Evolutionary conservation across 92 coral and sea anemone species (phyloP).

Genomic region (Epizoanthus ramosus): DNA sequence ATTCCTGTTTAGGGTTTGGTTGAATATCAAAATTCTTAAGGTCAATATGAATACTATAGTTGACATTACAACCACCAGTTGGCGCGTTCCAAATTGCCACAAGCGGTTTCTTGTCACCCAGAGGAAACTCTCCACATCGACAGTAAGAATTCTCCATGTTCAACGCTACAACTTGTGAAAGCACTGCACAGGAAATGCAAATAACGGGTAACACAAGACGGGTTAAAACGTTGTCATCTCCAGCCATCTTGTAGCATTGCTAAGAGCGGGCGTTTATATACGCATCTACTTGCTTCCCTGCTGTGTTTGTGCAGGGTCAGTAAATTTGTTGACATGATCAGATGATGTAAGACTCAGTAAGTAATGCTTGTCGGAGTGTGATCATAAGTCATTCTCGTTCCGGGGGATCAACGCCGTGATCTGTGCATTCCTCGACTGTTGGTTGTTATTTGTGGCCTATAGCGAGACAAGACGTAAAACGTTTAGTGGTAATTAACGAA

Average conservation of each 20-base stretch:
- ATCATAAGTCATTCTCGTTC: neutral
- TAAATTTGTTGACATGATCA: slow-evolving; percentile 22
- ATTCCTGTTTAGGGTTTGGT: slow-evolving; percentile 84
- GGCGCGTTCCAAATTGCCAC: slow-evolving; percentile 99
- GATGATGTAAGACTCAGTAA: slow-evolving; percentile 25
- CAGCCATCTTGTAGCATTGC: slow-evolving; percentile 25
- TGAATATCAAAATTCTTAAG: slow-evolving; percentile 80
- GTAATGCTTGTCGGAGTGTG: slow-evolving; percentile 7
- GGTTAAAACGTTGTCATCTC: neutral
- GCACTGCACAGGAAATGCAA: neutral
- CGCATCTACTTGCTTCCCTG: neutral
- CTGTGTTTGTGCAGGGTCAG: slow-evolving; percentile 6
- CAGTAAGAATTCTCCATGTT: slow-evolving; percentile 61
- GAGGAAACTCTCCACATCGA: slow-evolving; percentile 78
- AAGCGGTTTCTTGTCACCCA: slow-evolving; percentile 80
- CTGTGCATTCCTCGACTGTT: too few species aligned
- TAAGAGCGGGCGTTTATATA: neutral
- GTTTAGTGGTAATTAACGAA: too few species aligned
- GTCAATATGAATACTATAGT: slow-evolving; percentile 85
- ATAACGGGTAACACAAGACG: slow-evolving; percentile 4
- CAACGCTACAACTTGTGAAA: slow-evolving; percentile 21
- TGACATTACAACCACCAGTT: slow-evolving; percentile 91
- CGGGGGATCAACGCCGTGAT: too few species aligned
- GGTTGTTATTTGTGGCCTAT: too few species aligned
- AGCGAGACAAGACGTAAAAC: too few species aligned